Percentiles rank a stretch among this genome's conserved stretches.
Conservation (phyloP, 2,797 vertebrate genomes). For the Poliocrania exsul region DNA sequence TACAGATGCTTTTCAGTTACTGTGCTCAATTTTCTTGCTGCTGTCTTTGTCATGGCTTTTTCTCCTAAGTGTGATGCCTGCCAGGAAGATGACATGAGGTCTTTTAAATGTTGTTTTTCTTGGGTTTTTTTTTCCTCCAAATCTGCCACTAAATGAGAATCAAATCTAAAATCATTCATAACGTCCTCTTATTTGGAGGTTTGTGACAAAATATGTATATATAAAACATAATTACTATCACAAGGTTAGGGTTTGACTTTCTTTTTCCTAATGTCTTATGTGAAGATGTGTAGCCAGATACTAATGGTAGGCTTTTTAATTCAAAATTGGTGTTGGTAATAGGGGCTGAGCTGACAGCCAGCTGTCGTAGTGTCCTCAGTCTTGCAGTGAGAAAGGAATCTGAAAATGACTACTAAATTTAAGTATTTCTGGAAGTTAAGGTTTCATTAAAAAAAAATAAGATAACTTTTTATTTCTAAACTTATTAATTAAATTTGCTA, state of each 20-base stretch:
- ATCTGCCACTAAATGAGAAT: not conserved
- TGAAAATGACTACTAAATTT: constrained; percentile 66
- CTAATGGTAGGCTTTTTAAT: constrained; percentile 66
- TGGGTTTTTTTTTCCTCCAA: not conserved
- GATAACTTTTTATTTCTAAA: constrained; percentile 72
- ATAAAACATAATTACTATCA: constrained; percentile 48
- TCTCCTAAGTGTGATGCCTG: not conserved
- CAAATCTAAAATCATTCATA: constrained; percentile 16
- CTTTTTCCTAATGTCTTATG: constrained; percentile 21
- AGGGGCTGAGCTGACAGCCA: constrained; percentile 68
- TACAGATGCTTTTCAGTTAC: not conserved
- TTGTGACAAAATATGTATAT: constrained; percentile 20
- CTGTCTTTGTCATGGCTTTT: constrained; percentile 23
- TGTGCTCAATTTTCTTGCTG: constrained; percentile 14
- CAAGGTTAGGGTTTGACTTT: constrained; percentile 49
- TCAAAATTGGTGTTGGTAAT: constrained; percentile 75
- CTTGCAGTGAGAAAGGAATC: constrained; percentile 64
- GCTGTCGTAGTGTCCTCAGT: constrained; percentile 66
- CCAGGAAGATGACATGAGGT: constrained; percentile 42
- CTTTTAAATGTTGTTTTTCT: not conserved
- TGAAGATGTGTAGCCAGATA: constrained; percentile 68
- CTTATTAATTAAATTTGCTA: constrained; percentile 68
- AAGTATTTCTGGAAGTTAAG: constrained; percentile 68
- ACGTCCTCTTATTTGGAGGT: constrained; percentile 60
- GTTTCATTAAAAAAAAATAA: constrained; percentile 76